Base-by-base conservation (phyloP, 1,140 invertebrate species). In the Aphaenogaster floridana region DNA sequence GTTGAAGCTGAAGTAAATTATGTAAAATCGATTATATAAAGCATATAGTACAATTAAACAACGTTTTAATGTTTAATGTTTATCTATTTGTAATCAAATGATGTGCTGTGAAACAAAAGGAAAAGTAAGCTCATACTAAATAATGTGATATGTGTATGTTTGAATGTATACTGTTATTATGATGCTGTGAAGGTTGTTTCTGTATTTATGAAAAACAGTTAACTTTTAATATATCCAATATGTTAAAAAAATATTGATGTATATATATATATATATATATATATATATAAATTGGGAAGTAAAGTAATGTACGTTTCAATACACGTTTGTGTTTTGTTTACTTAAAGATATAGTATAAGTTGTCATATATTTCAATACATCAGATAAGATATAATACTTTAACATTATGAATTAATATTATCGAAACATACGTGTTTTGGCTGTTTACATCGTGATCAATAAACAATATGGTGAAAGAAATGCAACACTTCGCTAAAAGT, bases 371-470 rank as follows among this genome's bases (percentile, higher is more conserved):
- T 36, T 71, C 17, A 28, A 50, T 63, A 64, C 17, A 39, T 66
- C 1, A 28, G 28, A 28, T n/a, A 3, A 39, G 8, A 34, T 9
- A 7, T 68, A 66, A 15, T 8, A 17, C 11, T 9, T 21, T 52
- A 80, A 80, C 13, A 68, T 61, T 63, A 63, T 5, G 48, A 71
- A 50, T n/a, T 72, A 15, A 17, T 72, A n/a, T 52, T 34, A 63
- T 45, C 7, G 13, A 61, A 64, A 78, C 21, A 52, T 45, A 80
- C 2, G 39, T n/a, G 17, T 81, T 87, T 79, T 45, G 52, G 15
- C 11, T 86, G 57, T 87, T 81, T 64, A 87, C 28, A 28, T 28
- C 28, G 28, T 28, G 64, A 48, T 87, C 61, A 13, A 36, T 57
- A 15, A 39, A 64, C 34, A 13, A 34, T 2, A 45, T 5, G 21